Percentiles rank a stretch among this genome's conserved stretches.
Evolutionary conservation across 1,140 invertebrate species (phyloP).

Genomic region (Drepana arcuata): DNA sequence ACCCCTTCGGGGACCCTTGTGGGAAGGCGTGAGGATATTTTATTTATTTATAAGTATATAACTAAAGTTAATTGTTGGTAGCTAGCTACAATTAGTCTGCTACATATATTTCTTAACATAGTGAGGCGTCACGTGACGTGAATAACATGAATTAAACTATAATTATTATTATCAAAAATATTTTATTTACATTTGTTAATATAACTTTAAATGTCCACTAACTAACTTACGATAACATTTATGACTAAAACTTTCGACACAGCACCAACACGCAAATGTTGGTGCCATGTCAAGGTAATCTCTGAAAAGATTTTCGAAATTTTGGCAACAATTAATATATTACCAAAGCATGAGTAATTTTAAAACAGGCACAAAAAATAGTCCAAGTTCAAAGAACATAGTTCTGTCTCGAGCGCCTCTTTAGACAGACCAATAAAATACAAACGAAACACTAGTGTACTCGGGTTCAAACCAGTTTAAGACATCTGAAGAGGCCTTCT

Average conservation of each 20-base stretch:
- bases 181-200: slow-evolving; percentile 60
- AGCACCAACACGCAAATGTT: slow-evolving; percentile 26
- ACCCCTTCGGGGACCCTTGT: no score
- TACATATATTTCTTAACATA: no score
- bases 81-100: no score
- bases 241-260: slow-evolving; percentile 61
- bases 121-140: no score
- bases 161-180: slow-evolving; percentile 10
- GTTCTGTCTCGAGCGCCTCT: slow-evolving; percentile 37
- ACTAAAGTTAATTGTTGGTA: no score
- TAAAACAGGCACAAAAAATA: slow-evolving; percentile 33
- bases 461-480: background rate
- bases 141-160: slow-evolving; percentile 6
- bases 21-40: no score
- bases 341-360: no score
- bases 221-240: slow-evolving; percentile 37
- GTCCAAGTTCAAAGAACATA: slow-evolving; percentile 2
- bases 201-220: slow-evolving; percentile 33
- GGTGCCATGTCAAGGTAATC: slow-evolving; percentile 43
- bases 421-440: slow-evolving; percentile 34
- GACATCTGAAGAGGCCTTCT: slow-evolving; percentile 27
- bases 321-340: slow-evolving; percentile 48
- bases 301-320: slow-evolving; percentile 16
- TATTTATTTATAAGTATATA: no score
- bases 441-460: background rate